phyloP scores from a whole-genome alignment of 2,888 invertebrate genomes.

The Plutella xylostella region DNA sequence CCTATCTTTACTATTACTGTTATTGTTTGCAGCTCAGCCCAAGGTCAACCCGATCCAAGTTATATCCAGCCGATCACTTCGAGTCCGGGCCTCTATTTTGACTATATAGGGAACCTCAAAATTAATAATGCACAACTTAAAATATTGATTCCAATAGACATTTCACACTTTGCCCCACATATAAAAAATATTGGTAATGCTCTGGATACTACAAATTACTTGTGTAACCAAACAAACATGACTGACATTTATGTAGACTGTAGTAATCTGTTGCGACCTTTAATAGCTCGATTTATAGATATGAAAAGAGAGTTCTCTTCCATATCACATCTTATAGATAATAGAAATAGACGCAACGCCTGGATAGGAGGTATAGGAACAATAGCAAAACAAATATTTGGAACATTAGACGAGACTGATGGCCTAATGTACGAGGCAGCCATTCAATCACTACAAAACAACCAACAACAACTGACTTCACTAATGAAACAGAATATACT shows the following conservation, averaged over 20 bases:
- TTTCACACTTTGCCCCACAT: conserved; percentile 16
- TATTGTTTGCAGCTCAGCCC: background rate
- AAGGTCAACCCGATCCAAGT: conserved; percentile 12
- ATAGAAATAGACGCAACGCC: conserved; percentile 9
- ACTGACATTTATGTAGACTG: conserved; percentile 7
- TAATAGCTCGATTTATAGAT: conserved; percentile 9
- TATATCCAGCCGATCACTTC: too few species aligned
- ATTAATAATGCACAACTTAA: conserved; percentile 12
- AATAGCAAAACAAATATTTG: conserved; percentile 20
- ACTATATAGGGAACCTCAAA: conserved; percentile 18
- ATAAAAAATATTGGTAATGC: conserved; percentile 17
- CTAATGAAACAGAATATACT: conserved; percentile 14
- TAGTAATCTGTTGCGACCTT: conserved; percentile 12
- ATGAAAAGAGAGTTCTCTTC: conserved; percentile 13
- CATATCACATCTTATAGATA: conserved; percentile 17
- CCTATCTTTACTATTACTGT: background rate
- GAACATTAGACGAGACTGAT: conserved; percentile 21
- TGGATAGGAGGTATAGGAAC: conserved; percentile 20
- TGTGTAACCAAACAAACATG: conserved; percentile 13
- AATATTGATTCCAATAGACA: conserved; percentile 17
- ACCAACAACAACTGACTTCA: conserved; percentile 14
- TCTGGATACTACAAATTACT: conserved; percentile 10
- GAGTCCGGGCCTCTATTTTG: too few species aligned
- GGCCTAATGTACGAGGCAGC: conserved; percentile 18
- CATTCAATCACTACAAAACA: conserved; percentile 14